phyloP scores from a whole-genome alignment of 2,797 vertebrate species.

The Taeniopygia guttata region DNA sequence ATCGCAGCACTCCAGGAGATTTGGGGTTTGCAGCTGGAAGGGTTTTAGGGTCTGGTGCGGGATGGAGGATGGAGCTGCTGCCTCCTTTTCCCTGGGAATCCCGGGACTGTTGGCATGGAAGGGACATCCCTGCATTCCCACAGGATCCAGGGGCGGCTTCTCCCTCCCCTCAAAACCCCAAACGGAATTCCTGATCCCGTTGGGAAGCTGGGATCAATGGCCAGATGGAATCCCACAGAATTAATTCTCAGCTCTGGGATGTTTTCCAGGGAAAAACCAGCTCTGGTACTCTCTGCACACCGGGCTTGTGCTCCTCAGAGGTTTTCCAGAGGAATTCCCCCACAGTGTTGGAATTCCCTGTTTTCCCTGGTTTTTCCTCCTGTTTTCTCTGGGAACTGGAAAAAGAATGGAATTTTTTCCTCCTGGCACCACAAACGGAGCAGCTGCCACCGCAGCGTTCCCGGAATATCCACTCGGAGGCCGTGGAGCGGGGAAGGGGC shows the following conservation, averaged over 20 bases:
- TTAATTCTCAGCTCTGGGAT: fast-evolving
- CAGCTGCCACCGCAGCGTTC: neutral
- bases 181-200: neutral
- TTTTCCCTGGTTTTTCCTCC: neutral
- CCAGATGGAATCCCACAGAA: fast-evolving
- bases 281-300: neutral
- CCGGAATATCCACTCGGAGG: neutral
- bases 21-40: neutral
- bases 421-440: fast-evolving
- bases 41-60: neutral
- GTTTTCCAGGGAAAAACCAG: neutral
- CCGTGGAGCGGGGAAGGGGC: neutral
- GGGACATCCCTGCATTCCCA: neutral
- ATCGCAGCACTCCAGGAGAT: fast-evolving
- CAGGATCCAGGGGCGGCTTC: neutral
- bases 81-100: neutral
- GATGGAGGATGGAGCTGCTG: neutral
- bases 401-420: neutral
- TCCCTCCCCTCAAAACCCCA: neutral
- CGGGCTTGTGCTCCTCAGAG: neutral
- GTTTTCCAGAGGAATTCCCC: neutral
- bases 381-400: neutral
- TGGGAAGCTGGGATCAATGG: neutral
- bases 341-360: neutral
- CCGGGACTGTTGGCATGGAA: neutral